Evolutionary conservation across 2,797 vertebrate species (phyloP), one percentile per base, ranked within the genome.

Genomic region (Sebastolobus altivelis): DNA sequence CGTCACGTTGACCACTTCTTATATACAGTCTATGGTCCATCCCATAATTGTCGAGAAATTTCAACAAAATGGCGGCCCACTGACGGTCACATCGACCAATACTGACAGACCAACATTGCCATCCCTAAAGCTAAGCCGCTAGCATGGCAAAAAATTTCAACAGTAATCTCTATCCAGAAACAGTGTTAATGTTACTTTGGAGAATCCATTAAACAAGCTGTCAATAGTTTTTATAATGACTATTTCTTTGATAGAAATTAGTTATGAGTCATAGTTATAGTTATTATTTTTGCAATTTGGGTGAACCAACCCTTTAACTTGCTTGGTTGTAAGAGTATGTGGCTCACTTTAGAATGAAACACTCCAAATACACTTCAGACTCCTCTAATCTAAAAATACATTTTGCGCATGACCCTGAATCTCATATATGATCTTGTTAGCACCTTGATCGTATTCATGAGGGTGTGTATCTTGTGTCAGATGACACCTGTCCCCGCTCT

Each of bases 401-500:
- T 52, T 27, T 16, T 27, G 46, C 8, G 9, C 43, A 5, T 78
- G 78, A 66, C 49, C 77, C 46, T 75, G 72, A 80, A 69, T 77
- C 40, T 88, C 49, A 14, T 27, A 5, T 12, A 33, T 8, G 33
- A 75, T 81, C 85, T 82, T 65, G 75, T 91, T 87, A 80, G 78
- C 89, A 59, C 78, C 66, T 87, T 85, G 84, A 86, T 88, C 66
- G 27, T 75, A 90, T 92, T 90, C 84, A 87, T 85, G 84, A 83
- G 75, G 77, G 85, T 88, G 86, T 88, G 88, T 77, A 84, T 84
- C 72, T 68, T 75, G 87, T 60, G 60, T 72, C 89, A 88, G 89
- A 88, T 83, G 90, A 92, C 91, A 89, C 90, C 89, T 91, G 90
- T 84, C 86, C 49, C 67, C 81, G 80, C 83, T 90, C 86, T 76